Base-by-base conservation (phyloP, 2,888 invertebrate genomes). In the Tineola bisselliella region DNA sequence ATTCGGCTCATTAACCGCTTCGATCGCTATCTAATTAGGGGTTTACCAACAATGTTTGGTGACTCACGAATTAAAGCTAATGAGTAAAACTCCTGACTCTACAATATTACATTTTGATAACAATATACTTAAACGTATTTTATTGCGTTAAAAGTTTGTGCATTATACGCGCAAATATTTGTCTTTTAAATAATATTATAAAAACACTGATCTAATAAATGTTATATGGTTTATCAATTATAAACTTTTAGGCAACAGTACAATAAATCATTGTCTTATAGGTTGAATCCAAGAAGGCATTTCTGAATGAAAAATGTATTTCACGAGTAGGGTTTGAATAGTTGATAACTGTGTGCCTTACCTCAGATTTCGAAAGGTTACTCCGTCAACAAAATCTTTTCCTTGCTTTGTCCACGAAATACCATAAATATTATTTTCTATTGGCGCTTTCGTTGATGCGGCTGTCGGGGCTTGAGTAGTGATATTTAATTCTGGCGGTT, bases 391-490 rank as follows among this genome's bases (percentile, higher is more conserved):
- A 66, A 80, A 77, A 61, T 81, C 76, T 64, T 81, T 84, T 57
- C 87, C 88, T 69, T 87, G 84, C 67, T 88, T 88, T 69, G 75
- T 84, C 88, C 88, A 88, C 44, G 73, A 67, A 64, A 88, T 71
- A 44, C 87, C 88, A 67, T 77, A 87, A 63, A 84, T 69, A 72
- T 88, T 88, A 73, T 87, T 82, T 61, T 80, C 71, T 61, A 77
- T 65, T 43, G 76, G 71, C 61, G 73, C 71, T 11, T 68, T 69
- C n/a, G 77, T 75, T 3, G 83, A 72, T 65, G 67, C 70, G 0
- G 68, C 64, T 59, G 79, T 79, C 44, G 75, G 68, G 62, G 66
- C 61, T 59, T 71, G 69, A 63, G 78, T 79, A 61, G 80, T 81
- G 12, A 73, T 74, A 66, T 70, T 71, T 63, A 68, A 62, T 62